Evolutionary conservation across 1,140 invertebrate species (phyloP).

Genomic region (Ganaspis sp.): DNA sequence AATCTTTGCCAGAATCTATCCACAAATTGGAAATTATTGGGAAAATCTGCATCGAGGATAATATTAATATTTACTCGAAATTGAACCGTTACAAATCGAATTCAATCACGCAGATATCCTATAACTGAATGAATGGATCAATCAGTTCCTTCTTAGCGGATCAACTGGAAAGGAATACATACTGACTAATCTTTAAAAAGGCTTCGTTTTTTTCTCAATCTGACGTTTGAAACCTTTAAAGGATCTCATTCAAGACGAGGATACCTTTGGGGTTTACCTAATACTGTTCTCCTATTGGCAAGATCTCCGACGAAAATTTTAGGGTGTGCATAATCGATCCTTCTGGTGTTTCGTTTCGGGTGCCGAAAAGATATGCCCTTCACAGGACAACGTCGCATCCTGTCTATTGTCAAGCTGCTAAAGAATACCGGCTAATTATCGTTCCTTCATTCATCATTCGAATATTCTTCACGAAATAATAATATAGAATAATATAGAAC

Average conservation of each 20-base stretch:
- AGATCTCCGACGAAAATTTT: slow-evolving; percentile 22
- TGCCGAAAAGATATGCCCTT: neutral
- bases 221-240: neutral
- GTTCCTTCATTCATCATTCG: slow-evolving; percentile 19
- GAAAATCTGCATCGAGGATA: neutral
- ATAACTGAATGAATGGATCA: neutral
- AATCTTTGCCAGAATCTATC: neutral
- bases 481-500: neutral
- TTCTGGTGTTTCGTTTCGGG: slow-evolving; percentile 17
- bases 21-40: slow-evolving; percentile 19
- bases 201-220: neutral
- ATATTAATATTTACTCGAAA: neutral
- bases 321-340: slow-evolving; percentile 28
- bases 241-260: neutral
- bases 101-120: neutral
- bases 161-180: neutral
- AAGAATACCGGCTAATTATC: slow-evolving; percentile 21
- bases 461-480: slow-evolving; percentile 4
- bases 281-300: slow-evolving; percentile 11
- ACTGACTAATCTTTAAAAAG: neutral
- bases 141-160: neutral
- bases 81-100: neutral
- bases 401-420: slow-evolving; percentile 20
- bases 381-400: slow-evolving; percentile 14
- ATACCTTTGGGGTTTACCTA: slow-evolving; percentile 16